phyloP scores from a whole-genome alignment of 1,140 invertebrate genomes.

The Drosophila truncata region DNA sequence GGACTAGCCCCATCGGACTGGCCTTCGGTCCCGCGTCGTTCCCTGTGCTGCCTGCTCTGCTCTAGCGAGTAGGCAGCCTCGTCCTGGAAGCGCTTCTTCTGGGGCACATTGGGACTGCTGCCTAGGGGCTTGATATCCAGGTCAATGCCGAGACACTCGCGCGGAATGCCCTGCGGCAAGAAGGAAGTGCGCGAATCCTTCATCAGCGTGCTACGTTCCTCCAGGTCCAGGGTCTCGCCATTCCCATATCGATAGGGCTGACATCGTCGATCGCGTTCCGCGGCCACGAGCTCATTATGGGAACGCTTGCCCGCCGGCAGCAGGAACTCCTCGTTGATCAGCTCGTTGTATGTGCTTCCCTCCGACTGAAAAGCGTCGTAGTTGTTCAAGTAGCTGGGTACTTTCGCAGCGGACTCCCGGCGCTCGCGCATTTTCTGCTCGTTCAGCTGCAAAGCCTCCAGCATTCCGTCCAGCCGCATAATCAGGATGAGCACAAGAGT shows the following conservation, averaged over 20 bases:
- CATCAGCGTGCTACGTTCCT: conserved; percentile 77
- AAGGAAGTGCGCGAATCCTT: conserved; percentile 84
- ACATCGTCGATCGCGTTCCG: conserved; percentile 60
- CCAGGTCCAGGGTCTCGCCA: conserved; percentile 71
- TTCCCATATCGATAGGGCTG: conserved; percentile 67
- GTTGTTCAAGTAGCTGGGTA: conserved; percentile 47
- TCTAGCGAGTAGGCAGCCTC: conserved; percentile 37
- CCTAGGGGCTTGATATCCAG: conserved; percentile 16
- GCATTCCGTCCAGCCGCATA: conserved; percentile 80
- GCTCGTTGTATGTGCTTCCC: conserved; percentile 60
- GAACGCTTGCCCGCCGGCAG: conserved; percentile 41
- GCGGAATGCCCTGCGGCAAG: conserved; percentile 71
- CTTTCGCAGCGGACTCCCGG: not conserved
- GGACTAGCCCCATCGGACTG: conserved; percentile 5
- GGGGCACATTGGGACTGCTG: not conserved
- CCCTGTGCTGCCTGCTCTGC: conserved; percentile 31
- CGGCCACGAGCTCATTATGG: conserved; percentile 16
- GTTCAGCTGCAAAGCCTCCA: conserved; percentile 65
- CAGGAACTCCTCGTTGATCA: conserved; percentile 71
- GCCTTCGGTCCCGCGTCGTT: conserved; percentile 51
- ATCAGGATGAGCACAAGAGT: conserved; percentile 78
- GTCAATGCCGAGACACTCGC: conserved; percentile 59
- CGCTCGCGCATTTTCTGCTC: conserved; percentile 56
- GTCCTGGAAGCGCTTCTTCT: conserved; percentile 36
- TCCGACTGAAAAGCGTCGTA: conserved; percentile 61